Percentiles rank a stretch among this genome's conserved stretches.
These are phyloP conservation scores for Noctua comes DNA, from an alignment of 2,888 invertebrate genomes.

Conservation along the genomic window DNA sequence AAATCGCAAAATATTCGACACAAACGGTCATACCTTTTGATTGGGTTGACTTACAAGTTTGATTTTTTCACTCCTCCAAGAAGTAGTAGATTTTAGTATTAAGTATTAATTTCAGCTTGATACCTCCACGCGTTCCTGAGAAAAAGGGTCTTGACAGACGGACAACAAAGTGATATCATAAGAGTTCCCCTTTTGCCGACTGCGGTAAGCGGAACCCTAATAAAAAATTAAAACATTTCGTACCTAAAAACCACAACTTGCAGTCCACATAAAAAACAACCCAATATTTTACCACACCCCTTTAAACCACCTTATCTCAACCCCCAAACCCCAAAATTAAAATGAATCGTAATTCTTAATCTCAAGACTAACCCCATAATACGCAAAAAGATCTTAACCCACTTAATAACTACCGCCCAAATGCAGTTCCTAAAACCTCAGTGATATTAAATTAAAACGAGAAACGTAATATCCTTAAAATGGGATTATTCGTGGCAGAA, in stretches of 20 bases:
- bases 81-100: no score
- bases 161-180: no score
- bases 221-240: not conserved
- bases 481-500: constrained; percentile 70
- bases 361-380: constrained; percentile 32
- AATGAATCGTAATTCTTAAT: constrained; percentile 54
- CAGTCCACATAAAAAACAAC: constrained; percentile 1
- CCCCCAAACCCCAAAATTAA: constrained; percentile 45
- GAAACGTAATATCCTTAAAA: constrained; percentile 68
- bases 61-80: no score
- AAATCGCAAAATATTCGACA: no score
- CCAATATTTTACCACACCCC: not conserved
- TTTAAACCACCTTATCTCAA: constrained; percentile 31
- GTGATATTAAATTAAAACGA: constrained; percentile 62
- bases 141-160: no score
- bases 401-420: constrained; percentile 50
- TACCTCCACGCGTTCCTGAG: no score
- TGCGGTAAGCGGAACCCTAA: no score
- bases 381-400: constrained; percentile 49
- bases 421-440: constrained; percentile 53
- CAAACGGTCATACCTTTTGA: no score
- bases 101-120: no score
- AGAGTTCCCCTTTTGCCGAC: no score
- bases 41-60: no score
- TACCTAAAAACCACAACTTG: not conserved